phyloP scores from a whole-genome alignment of 2,797 vertebrate genomes.

The Danio aesculapii region DNA sequence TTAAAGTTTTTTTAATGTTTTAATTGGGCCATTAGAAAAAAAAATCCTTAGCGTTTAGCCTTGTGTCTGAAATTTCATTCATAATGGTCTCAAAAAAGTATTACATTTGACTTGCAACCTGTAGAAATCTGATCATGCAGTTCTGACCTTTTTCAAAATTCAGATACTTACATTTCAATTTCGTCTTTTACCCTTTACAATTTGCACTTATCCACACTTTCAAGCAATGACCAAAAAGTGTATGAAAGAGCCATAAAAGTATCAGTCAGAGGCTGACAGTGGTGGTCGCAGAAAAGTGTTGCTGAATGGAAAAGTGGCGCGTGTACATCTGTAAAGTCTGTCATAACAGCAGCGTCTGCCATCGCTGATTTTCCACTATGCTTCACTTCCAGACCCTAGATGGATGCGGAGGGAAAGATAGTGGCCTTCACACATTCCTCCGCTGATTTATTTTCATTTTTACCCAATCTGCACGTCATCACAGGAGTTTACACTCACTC shows the following conservation, averaged over 20 bases:
- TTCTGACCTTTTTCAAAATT: too few species aligned
- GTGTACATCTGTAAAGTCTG: conserved; percentile 15
- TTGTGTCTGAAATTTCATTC: too few species aligned
- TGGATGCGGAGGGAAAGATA: conserved; percentile 40
- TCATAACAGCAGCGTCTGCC: conserved; percentile 7
- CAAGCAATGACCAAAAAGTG: not conserved
- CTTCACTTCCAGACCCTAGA: conserved; percentile 30
- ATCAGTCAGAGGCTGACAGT: not conserved
- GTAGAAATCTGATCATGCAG: too few species aligned
- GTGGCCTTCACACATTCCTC: not conserved
- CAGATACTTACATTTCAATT: too few species aligned
- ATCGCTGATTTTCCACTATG: conserved; percentile 30
- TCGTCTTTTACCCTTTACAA: too few species aligned
- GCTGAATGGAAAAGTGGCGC: conserved; percentile 15
- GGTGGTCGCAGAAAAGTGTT: conserved; percentile 4
- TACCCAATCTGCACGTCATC: not conserved
- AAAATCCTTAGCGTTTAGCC: too few species aligned
- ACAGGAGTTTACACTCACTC: not conserved
- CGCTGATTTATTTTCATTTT: conserved; percentile 22
- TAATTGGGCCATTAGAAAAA: too few species aligned
- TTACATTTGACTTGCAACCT: too few species aligned
- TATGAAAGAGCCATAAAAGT: not conserved
- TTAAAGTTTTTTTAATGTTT: too few species aligned
- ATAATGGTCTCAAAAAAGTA: too few species aligned
- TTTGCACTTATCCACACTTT: too few species aligned